Base-by-base conservation (phyloP, 2,888 invertebrate species). In the Himalopsyche anomala region DNA sequence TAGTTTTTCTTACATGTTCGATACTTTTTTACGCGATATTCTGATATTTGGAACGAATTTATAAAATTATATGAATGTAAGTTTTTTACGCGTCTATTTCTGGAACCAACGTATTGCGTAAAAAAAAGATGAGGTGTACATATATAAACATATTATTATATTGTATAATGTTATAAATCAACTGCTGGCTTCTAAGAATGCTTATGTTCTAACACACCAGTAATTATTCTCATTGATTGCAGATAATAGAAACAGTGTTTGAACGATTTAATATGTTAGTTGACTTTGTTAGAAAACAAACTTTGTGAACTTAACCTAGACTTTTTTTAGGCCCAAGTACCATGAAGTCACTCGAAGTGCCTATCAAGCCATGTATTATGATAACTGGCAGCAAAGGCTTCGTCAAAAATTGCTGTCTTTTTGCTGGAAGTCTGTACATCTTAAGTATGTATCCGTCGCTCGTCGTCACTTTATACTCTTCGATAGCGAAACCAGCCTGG, bases 271-370 rank as follows among this genome's bases (percentile, higher is more conserved):
- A 28, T 28, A 28, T 28, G 28, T 28, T 28, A 28, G 28, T 28
- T 28, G 28, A 28, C 28, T 28, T 28, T 28, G 28, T 28, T 1
- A 28, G 28, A 51, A 51, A 51, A 2, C 15, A 51, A 15, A 51
- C 15, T 51, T 12, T 51, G 15, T 38, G n/a, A 80, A 15, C 17
- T 84, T 91, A 95, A 28, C 95, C 94, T 42, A 96, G 91, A 89
- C 95, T 95, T 89, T 94, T 94, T 85, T 94, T 92, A 0, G 95
- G 95, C 0, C 95, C 94, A 92, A 95, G 95, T 87, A 96, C 93
- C 8, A 96, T 91, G 93, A 95, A 97, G 90, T 95, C 95, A 0
- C 95, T 94, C 6, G 96, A 95, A 89, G 95, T 94, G 3, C 95
- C 95, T 5, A 95, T 89, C 0, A 96, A 90, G 0, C 97, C 95